Evolutionary conservation across 2,888 invertebrate species (phyloP).

Genomic region (Drosophila mulleri): DNA sequence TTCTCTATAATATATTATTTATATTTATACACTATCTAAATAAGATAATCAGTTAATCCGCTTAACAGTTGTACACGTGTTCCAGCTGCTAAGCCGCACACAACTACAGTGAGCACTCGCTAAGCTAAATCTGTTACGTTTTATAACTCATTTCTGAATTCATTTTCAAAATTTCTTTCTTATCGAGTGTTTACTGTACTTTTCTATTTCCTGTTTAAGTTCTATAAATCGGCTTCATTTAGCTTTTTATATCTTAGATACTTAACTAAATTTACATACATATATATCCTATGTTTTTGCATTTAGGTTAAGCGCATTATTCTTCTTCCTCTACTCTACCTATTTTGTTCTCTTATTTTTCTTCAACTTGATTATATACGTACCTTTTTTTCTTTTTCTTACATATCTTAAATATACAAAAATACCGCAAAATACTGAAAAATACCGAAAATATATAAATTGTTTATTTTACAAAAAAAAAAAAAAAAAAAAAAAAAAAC

Average conservation of each 20-base stretch:
- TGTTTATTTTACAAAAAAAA: constrained; percentile 22
- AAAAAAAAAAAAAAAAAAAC: constrained; percentile 5
- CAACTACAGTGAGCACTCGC: constrained; percentile 23
- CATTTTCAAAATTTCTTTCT: not conserved
- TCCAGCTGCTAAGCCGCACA: not conserved
- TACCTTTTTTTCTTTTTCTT: constrained; percentile 72
- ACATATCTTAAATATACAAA: constrained; percentile 48
- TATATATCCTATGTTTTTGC: constrained; percentile 1
- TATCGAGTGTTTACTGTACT: constrained; percentile 16
- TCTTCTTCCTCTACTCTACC: constrained; percentile 3
- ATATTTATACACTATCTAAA: not conserved
- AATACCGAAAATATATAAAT: constrained; percentile 8
- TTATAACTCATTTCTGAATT: not conserved
- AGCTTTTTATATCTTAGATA: constrained; percentile 11
- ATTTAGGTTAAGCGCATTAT: constrained; percentile 13
- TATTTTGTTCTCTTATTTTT: constrained; percentile 10
- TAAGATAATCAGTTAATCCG: constrained; percentile 7
- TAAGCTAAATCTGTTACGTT: not conserved
- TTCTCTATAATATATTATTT: constrained; percentile 2
- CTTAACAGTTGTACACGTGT: constrained; percentile 7
- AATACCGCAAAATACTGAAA: constrained; percentile 18
- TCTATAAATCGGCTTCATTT: constrained; percentile 2
- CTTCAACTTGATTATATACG: constrained; percentile 45
- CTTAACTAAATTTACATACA: not conserved
- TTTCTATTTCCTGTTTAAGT: constrained; percentile 6